Conservation (phyloP, 2,797 vertebrate genomes). For the Sardinella longiceps region DNA sequence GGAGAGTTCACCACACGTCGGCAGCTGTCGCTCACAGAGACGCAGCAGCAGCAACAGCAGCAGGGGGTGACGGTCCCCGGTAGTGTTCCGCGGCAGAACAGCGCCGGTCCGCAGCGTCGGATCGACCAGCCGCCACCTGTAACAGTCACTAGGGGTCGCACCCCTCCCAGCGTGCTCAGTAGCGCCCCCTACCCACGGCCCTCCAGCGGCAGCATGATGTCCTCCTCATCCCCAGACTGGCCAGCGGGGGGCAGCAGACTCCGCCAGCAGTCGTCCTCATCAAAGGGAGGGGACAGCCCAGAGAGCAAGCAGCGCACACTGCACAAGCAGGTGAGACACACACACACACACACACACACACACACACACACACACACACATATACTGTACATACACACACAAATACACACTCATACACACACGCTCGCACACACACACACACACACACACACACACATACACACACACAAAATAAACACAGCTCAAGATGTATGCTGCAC, state of each 20-base stretch:
- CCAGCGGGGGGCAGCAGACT: conserved; percentile 70
- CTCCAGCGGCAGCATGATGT: conserved; percentile 89
- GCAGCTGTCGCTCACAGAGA: conserved; percentile 74
- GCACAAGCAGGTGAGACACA: conserved; percentile 60
- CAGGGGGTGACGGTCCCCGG: neutral
- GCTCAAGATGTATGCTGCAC: too few relatives aligned
- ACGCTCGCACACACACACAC: neutral
- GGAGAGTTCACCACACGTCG: conserved; percentile 77
- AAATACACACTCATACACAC: neutral
- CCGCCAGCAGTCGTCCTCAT: conserved; percentile 87
- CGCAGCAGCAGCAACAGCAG: conserved; percentile 66
- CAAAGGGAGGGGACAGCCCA: conserved; percentile 95
- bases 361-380: neutral
- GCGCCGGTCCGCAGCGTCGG: conserved; percentile 88
- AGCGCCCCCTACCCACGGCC: conserved; percentile 87
- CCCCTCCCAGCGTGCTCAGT: conserved; percentile 86
- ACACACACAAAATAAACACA: too few relatives aligned
- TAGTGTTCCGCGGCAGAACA: conserved; percentile 85
- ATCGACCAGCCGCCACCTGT: conserved; percentile 89
- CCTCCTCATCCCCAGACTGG: conserved; percentile 86
- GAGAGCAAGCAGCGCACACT: conserved; percentile 87
- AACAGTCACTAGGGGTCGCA: conserved; percentile 81
- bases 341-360: neutral
- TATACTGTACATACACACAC: neutral
- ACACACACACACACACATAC: neutral